These are phyloP conservation scores for Camponotus pennsylvanicus DNA, from an alignment of 1,140 invertebrate species.

Conservation along the genomic window DNA sequence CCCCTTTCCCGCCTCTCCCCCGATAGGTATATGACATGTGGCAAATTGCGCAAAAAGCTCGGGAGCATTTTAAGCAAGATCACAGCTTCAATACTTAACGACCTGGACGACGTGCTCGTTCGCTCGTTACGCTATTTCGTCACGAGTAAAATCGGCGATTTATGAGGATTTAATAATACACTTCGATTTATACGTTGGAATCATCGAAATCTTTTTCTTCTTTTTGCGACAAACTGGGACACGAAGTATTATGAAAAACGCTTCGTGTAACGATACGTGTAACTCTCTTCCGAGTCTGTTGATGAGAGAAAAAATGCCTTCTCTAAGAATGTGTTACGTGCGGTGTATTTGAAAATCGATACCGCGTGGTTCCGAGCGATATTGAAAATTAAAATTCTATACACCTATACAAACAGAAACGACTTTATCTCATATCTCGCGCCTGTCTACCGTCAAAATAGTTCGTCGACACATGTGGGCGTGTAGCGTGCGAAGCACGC, in stretches of 20 bases:
- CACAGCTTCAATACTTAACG: background rate
- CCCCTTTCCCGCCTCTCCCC: too few species aligned
- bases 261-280: background rate
- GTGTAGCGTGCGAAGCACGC: constrained; percentile 26
- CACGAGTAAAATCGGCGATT: background rate
- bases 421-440: constrained; percentile 35
- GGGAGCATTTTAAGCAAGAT: background rate
- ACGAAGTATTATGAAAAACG: background rate
- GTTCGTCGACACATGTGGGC: background rate
- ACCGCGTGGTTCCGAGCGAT: background rate
- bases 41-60: constrained; percentile 10
- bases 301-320: constrained; percentile 19
- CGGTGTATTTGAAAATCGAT: constrained; percentile 29
- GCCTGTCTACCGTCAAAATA: constrained; percentile 22
- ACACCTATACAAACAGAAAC: constrained; percentile 7
- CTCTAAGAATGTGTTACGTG: background rate
- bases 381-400: constrained; percentile 61
- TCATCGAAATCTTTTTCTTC: background rate
- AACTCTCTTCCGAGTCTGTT: background rate
- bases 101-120: background rate
- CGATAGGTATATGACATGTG: background rate
- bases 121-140: background rate
- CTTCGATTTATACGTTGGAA: background rate
- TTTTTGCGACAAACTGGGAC: background rate
- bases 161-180: background rate